Evolutionary conservation across 1,140 invertebrate species (phyloP), one percentile per base, ranked within the genome.

Genomic region (Chionoecetes opilio): DNA sequence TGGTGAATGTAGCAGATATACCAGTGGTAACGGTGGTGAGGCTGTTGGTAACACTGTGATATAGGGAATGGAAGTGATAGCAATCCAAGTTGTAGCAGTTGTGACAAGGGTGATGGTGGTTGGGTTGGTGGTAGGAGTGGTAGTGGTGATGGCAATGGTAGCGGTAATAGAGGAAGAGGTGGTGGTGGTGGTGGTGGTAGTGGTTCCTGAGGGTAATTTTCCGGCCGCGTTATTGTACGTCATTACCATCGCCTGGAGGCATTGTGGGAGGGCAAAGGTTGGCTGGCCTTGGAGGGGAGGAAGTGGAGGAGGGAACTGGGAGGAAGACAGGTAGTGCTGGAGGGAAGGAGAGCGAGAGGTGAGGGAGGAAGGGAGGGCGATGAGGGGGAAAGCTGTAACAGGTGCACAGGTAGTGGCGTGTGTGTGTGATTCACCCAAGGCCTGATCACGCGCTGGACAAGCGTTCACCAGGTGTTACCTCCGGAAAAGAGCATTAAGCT

Each of bases 141-240:
- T 21, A n/a, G n/a, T n/a, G 21, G 63, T n/a, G 26, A 21, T 75
- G 63, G 63, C 21, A 26, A 26, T 75, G 63, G 63, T 75, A 26
- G 63, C 6, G 63, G 63, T 75, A 26, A 26, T 21, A 21, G 53
- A 14, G 53, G 21, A 14, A 26, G 63, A 6, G n/a, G 63, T 75
- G 63, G 63, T n/a, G 63, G 63, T 75, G 63, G 63, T 75, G 63
- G 63, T 75, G 63, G n/a, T 75, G 63, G 63, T n/a, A 26, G 63
- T 75, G 63, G 63, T 75, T 75, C 63, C 63, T 75, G 32, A 35
- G 41, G 35, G 87, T 89, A 37, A 89, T 89, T 89, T 89, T 89
- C 32, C 32, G 5, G 17, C 37, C 37, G n/a, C 41, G 35, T 89
- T 89, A 37, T 32, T 37, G 87, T 41, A 14, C 35, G 26, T 35